Conservation (phyloP, 1,140 invertebrate species). For the Periplaneta americana region DNA sequence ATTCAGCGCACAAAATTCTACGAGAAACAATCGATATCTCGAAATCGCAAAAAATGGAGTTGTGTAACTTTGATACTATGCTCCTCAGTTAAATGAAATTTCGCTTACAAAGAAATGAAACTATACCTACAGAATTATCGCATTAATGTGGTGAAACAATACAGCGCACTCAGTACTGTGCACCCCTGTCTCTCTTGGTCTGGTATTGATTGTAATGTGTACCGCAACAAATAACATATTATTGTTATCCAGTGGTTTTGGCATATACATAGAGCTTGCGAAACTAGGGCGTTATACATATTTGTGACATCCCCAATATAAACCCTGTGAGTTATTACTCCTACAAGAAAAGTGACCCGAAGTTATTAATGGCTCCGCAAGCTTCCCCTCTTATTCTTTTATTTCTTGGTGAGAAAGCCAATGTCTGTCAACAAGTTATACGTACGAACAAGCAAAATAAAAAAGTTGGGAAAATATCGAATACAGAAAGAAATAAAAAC, state of each 20-base stretch:
- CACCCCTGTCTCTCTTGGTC: not conserved
- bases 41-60: too few relatives aligned
- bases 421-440: not conserved
- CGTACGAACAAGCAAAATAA: not conserved
- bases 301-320: not conserved
- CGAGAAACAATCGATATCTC: too few relatives aligned
- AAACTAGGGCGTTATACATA: not conserved
- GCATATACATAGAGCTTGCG: not conserved
- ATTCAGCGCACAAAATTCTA: too few relatives aligned
- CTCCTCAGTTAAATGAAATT: too few relatives aligned
- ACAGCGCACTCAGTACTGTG: too few relatives aligned
- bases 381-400: not conserved
- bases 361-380: not conserved
- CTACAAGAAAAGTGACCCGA: too few relatives aligned
- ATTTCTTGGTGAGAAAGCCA: not conserved
- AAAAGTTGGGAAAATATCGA: not conserved
- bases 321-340: not conserved
- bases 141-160: too few relatives aligned
- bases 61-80: too few relatives aligned
- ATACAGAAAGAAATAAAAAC: too few relatives aligned
- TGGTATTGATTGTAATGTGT: not conserved
- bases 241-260: not conserved
- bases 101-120: too few relatives aligned
- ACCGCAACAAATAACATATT: not conserved
- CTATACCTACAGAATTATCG: too few relatives aligned